These are phyloP conservation scores for Cerastis rubricosa DNA, from an alignment of 2,888 invertebrate species.

Conservation along the genomic window DNA sequence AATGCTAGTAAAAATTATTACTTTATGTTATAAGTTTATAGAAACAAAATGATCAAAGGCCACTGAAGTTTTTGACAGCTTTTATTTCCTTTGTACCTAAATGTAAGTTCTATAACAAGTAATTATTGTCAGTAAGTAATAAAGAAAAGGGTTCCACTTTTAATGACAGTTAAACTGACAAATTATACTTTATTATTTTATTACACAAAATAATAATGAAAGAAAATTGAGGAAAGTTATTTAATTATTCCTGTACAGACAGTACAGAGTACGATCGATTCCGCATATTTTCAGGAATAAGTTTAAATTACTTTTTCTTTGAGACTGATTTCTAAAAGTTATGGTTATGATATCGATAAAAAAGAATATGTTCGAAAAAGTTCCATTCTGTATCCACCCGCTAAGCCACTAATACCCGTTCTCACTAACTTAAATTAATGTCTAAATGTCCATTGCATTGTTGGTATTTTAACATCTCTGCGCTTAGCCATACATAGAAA, in stretches of 20 bases:
- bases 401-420: background rate
- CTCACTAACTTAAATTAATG: background rate
- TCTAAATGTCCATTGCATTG: background rate
- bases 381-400: background rate
- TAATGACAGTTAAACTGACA: background rate
- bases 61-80: background rate
- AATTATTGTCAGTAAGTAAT: slow-evolving; percentile 29
- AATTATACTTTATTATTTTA: slow-evolving; percentile 20
- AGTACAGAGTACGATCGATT: background rate
- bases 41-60: slow-evolving; percentile 8
- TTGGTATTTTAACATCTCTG: background rate
- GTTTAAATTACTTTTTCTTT: slow-evolving; percentile 27
- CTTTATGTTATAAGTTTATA: background rate
- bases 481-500: background rate
- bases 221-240: slow-evolving; percentile 25
- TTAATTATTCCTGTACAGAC: background rate
- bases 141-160: background rate
- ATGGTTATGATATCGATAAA: background rate
- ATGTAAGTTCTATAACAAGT: slow-evolving; percentile 13
- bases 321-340: background rate
- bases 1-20: background rate
- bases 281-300: background rate
- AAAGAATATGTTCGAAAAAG: background rate
- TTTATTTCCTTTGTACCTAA: background rate
- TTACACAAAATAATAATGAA: slow-evolving; percentile 18